Percentiles rank a stretch among this genome's conserved stretches.
Conservation (phyloP, 2,797 vertebrate species). For the Melanotaenia trifasciata region DNA sequence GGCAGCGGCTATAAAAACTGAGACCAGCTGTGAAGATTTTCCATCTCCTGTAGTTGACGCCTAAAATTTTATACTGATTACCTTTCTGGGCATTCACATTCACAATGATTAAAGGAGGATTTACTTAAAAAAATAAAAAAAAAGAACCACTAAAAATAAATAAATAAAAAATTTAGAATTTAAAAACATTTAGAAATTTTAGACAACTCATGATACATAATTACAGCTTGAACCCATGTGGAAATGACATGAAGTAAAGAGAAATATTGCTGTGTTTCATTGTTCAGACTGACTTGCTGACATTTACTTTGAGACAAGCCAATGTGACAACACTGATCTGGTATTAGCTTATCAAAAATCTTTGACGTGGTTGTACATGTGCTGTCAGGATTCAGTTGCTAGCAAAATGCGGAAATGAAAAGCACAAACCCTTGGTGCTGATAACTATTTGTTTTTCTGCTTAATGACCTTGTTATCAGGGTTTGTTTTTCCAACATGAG, state of each 20-base stretch:
- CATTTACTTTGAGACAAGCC: background rate
- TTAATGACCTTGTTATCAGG: background rate
- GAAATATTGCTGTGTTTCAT: background rate
- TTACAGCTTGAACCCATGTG: background rate
- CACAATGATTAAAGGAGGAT: background rate
- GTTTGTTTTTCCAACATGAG: conserved; percentile 1
- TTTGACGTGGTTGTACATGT: conserved; percentile 16
- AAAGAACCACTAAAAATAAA: too few species aligned
- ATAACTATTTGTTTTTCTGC: background rate
- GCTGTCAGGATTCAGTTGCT: background rate
- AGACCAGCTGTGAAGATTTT: conserved; percentile 16
- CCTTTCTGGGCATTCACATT: background rate
- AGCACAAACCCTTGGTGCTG: background rate
- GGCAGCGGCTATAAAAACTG: conserved; percentile 1
- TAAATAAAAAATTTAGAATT: too few species aligned
- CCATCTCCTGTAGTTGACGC: conserved; percentile 17
- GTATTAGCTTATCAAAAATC: conserved; percentile 19
- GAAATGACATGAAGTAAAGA: background rate
- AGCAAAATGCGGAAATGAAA: background rate
- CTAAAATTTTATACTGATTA: conserved; percentile 30
- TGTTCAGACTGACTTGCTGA: conserved; percentile 1
- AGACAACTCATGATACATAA: background rate
- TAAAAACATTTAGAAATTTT: background rate
- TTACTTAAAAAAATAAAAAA: background rate
- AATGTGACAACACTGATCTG: background rate